Evolutionary conservation across 1,140 invertebrate genomes (phyloP).

Genomic region (Seison nebaliae): DNA sequence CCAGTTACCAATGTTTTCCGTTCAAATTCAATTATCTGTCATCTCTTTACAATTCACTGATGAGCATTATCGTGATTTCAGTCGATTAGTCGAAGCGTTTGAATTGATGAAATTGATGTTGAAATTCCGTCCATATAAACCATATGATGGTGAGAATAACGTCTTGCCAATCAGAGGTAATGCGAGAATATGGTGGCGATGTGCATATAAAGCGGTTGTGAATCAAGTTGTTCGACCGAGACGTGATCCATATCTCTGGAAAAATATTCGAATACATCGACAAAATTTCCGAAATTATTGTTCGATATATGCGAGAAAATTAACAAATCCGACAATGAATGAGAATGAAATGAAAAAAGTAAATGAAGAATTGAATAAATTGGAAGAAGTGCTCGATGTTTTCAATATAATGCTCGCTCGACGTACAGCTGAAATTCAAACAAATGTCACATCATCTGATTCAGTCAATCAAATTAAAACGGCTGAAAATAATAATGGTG

Average conservation of each 20-base stretch:
- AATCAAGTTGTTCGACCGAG: slow-evolving; percentile 5
- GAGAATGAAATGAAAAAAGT: not conserved
- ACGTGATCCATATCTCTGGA: slow-evolving; percentile 7
- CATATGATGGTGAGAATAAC: slow-evolving; percentile 1
- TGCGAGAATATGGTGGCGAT: slow-evolving; percentile 5
- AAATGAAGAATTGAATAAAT: not conserved
- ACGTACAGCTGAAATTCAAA: slow-evolving; percentile 8
- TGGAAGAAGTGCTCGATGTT: slow-evolving; percentile 8
- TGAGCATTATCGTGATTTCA: slow-evolving; percentile 3
- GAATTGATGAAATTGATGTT: not conserved
- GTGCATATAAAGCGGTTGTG: slow-evolving; percentile 5
- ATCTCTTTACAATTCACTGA: slow-evolving; percentile 8
- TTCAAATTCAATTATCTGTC: not conserved
- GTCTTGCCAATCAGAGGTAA: not conserved
- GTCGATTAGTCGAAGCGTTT: too few species aligned
- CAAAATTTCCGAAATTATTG: slow-evolving; percentile 8
- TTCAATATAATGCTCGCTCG: slow-evolving; percentile 7
- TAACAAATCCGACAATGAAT: not conserved
- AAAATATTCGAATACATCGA: not conserved
- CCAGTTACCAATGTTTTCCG: slow-evolving; percentile 2
- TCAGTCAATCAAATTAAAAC: not conserved
- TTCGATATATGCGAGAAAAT: slow-evolving; percentile 4
- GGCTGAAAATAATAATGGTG: slow-evolving; percentile 8
- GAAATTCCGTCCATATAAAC: slow-evolving; percentile 6
- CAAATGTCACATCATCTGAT: not conserved